Evolutionary conservation across 2,888 invertebrate genomes (phyloP), one percentile per base, ranked within the genome.

Genomic region (Volucella inflata): DNA sequence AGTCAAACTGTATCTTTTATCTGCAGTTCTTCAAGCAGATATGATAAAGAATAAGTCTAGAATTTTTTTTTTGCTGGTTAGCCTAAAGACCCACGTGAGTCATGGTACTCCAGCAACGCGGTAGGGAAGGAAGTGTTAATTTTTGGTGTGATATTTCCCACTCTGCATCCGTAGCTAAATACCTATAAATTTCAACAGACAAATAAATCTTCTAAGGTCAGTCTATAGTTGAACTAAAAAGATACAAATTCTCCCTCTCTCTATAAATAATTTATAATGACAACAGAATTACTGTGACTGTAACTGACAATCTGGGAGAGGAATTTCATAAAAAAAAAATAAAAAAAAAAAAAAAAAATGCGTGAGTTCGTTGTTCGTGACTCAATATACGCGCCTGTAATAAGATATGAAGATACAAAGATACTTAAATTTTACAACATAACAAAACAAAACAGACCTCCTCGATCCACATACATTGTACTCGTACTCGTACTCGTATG

Each of bases 321-420:
- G 30, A 30, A 30, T 30, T 6, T 30, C 30, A 30, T 30, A 30
- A 30, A 30, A 30, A 21, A 21, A 21, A 21, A 0, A 21, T 2
- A 21, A 21, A 21, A 21, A 0, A 21, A 21, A 21, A 21, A 21
- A 21, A 2, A 44, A 14, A 48, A 68, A 36, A 57, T 71, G 59
- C 57, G 55, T 79, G 38, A 57, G 36, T 59, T 51, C 11, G n/a
- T 9, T 21, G 42, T 65, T 30, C 48, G 59, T 72, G 60, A 40
- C 17, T 50, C 60, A 44, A 38, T 74, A 67, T 72, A 60, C 76
- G 67, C 72, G 74, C 16, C 57, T 68, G 80, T 60, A 67, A 74
- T 67, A 80, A 74, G 72, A 72, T 79, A 67, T 74, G 40, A 62
- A 82, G 77, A 77, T 83, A 60, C 55, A 68, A 68, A 77, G 65